Percentiles rank a stretch among this genome's conserved stretches.
Evolutionary conservation across 2,888 invertebrate species (phyloP).

Genomic region (Thyatira batis): DNA sequence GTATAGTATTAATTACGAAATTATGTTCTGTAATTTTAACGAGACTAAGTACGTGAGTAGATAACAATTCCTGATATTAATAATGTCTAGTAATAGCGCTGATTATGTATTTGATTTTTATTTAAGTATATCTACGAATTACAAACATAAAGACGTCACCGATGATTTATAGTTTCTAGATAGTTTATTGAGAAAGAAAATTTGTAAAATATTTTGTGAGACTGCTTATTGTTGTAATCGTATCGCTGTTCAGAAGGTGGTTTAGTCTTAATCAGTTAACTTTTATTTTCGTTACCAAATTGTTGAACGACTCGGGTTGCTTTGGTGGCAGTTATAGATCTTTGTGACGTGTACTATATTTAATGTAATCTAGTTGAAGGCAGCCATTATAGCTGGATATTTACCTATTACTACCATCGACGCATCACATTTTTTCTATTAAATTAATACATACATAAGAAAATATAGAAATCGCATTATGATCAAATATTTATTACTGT

Average conservation of each 20-base stretch:
- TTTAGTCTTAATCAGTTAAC: constrained; percentile 74
- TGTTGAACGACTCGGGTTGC: constrained; percentile 77
- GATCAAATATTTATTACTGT: constrained; percentile 82
- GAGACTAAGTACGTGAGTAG: constrained; percentile 80
- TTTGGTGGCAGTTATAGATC: constrained; percentile 71
- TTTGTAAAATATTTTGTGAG: constrained; percentile 82
- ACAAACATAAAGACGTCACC: constrained; percentile 73
- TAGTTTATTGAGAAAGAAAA: constrained; percentile 74
- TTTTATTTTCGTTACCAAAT: constrained; percentile 81
- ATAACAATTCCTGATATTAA: constrained; percentile 81
- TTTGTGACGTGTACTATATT: constrained; percentile 41
- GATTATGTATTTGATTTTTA: constrained; percentile 77
- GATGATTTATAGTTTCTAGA: constrained; percentile 77
- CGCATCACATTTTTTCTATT: constrained; percentile 52
- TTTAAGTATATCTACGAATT: constrained; percentile 62
- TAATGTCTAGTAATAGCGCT: constrained; percentile 76
- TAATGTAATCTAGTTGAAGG: constrained; percentile 24
- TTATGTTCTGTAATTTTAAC: constrained; percentile 79
- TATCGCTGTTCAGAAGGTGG: constrained; percentile 73
- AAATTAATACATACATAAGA: constrained; percentile 53
- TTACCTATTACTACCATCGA: constrained; percentile 56
- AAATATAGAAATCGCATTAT: constrained; percentile 67
- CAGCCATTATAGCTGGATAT: constrained; percentile 27
- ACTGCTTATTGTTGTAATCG: constrained; percentile 82
- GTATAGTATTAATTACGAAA: constrained; percentile 81